phyloP scores from a whole-genome alignment of 2,113 vertebrate genomes.

The Halcyon malimbica region DNA sequence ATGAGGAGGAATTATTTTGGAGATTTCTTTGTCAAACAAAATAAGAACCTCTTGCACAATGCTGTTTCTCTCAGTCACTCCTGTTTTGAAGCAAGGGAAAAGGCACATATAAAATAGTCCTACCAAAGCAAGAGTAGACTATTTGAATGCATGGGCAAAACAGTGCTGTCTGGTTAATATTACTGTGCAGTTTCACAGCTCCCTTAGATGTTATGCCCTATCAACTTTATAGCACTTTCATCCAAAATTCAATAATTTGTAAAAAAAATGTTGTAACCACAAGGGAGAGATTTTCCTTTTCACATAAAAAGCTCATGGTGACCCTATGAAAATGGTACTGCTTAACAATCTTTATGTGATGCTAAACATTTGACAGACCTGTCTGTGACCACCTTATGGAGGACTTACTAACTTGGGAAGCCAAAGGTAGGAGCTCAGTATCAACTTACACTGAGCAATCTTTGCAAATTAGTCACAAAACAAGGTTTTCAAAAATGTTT shows the following conservation, averaged over 20 bases:
- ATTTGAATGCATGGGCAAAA: background rate
- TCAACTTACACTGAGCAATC: background rate
- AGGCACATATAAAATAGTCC: background rate
- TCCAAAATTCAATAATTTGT: background rate
- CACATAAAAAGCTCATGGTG: background rate
- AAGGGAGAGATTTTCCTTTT: background rate
- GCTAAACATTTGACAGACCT: background rate
- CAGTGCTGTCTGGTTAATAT: background rate
- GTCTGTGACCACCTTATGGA: background rate
- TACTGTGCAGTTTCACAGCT: background rate
- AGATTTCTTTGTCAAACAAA: background rate
- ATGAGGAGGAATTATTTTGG: background rate
- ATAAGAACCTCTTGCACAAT: background rate
- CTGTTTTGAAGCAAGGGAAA: background rate
- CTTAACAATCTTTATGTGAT: background rate
- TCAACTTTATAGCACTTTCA: background rate
- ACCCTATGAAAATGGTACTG: background rate
- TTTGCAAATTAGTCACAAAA: background rate
- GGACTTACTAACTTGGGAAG: background rate
- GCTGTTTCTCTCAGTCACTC: background rate
- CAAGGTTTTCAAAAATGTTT: background rate
- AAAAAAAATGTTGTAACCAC: background rate
- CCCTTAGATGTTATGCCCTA: slow-evolving; percentile 1
- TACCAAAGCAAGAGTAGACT: background rate
- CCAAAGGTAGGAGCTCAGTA: background rate